phyloP scores from a whole-genome alignment of 2,888 invertebrate species.

The Lasioglossum figueresi region DNA sequence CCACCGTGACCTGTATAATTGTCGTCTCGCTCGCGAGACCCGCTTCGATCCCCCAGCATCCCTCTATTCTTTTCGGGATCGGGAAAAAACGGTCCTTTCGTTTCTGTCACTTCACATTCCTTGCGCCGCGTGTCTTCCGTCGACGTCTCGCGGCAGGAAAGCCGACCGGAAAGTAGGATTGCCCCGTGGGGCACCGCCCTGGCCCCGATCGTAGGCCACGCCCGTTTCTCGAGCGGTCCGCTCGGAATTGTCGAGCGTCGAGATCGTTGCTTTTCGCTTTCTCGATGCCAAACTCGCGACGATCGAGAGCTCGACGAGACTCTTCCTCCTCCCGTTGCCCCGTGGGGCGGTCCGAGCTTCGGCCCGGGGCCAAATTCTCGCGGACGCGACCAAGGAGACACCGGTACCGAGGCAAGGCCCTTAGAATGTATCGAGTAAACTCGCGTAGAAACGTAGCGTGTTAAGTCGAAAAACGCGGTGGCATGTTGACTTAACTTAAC shows the following conservation, averaged over 20 bases:
- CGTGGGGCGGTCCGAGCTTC: not conserved
- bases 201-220: not conserved
- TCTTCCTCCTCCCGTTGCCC: not conserved
- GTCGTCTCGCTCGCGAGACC: not conserved
- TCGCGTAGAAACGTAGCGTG: conserved; percentile 2
- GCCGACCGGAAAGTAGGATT: not conserved
- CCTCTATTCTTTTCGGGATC: conserved; percentile 4
- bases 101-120: not conserved
- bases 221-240: not conserved
- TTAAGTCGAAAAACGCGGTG: not conserved
- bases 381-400: not conserved
- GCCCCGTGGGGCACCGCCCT: not conserved
- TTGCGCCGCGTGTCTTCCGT: not conserved
- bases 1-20: not conserved
- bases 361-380: not conserved
- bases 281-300: not conserved
- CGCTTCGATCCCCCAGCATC: not conserved
- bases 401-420: not conserved
- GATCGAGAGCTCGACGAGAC: not conserved
- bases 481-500: not conserved
- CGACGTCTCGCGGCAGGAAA: not conserved
- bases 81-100: not conserved
- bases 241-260: too few species aligned
- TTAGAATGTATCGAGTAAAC: not conserved
- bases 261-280: not conserved